Conservation (phyloP, 2,113 vertebrate genomes). For the Oryzias javanicus region DNA sequence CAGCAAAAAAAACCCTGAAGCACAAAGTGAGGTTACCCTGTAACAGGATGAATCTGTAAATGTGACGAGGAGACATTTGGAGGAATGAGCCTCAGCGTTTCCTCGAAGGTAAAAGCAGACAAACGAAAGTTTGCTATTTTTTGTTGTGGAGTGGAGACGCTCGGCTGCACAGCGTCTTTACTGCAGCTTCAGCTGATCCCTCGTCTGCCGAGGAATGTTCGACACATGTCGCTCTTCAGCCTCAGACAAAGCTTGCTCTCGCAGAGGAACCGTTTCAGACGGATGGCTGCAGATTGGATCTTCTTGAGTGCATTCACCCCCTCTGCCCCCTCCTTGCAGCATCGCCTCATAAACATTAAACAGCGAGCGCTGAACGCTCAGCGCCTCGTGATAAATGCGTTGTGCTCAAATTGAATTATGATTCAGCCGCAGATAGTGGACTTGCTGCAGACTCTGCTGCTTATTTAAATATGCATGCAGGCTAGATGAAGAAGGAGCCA, state of each 20-base stretch:
- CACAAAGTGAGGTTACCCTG: too few relatives aligned
- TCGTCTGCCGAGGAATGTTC: neutral
- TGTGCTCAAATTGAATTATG: constrained; percentile 26
- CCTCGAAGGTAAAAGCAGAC: too few relatives aligned
- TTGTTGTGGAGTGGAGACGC: too few relatives aligned
- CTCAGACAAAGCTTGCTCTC: constrained; percentile 14
- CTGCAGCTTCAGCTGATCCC: neutral
- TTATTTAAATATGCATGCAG: constrained; percentile 58
- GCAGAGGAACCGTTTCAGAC: neutral
- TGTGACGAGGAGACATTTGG: too few relatives aligned
- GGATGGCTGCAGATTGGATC: neutral
- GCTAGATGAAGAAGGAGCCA: constrained; percentile 26
- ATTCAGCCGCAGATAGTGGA: constrained; percentile 23
- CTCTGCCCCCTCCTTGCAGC: neutral
- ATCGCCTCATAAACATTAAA: constrained; percentile 29
- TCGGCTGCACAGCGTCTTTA: too few relatives aligned
- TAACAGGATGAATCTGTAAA: too few relatives aligned
- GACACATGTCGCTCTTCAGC: neutral
- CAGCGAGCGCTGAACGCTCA: constrained; percentile 5
- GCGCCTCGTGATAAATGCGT: constrained; percentile 21
- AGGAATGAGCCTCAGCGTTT: too few relatives aligned
- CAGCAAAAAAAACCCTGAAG: too few relatives aligned
- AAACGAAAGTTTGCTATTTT: too few relatives aligned
- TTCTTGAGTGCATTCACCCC: constrained; percentile 8
- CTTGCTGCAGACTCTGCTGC: constrained; percentile 1